phyloP scores from a whole-genome alignment of 1,140 invertebrate species.

The Nilaparvata lugens region DNA sequence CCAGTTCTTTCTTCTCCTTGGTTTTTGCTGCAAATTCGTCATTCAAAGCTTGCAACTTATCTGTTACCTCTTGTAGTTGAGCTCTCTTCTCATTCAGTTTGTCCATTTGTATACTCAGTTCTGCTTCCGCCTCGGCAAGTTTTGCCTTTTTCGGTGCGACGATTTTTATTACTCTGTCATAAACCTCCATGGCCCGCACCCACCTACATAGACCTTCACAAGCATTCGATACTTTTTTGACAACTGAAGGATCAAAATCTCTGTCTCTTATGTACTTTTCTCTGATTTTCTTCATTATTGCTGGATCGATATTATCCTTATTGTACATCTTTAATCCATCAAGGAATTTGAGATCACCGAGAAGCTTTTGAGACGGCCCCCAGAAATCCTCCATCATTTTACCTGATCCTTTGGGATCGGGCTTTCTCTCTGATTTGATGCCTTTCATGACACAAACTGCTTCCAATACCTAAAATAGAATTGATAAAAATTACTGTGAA shows the following conservation, averaged over 20 bases:
- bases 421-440: slow-evolving; percentile 81
- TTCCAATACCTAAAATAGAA: slow-evolving; percentile 59
- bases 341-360: slow-evolving; percentile 89
- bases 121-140: slow-evolving; percentile 66
- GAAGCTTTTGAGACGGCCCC: slow-evolving; percentile 81
- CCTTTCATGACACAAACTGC: slow-evolving; percentile 87
- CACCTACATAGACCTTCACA: slow-evolving; percentile 89
- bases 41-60: slow-evolving; percentile 86
- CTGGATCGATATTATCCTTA: slow-evolving; percentile 77
- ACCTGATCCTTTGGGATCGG: slow-evolving; percentile 61
- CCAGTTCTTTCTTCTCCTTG: slow-evolving; percentile 90
- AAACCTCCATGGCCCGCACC: slow-evolving; percentile 90
- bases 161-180: slow-evolving; percentile 88
- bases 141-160: slow-evolving; percentile 89
- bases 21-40: slow-evolving; percentile 95
- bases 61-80: slow-evolving; percentile 66
- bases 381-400: slow-evolving; percentile 87
- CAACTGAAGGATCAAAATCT: slow-evolving; percentile 82
- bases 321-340: slow-evolving; percentile 81
- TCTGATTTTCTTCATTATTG: slow-evolving; percentile 77
- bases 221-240: slow-evolving; percentile 84
- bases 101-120: slow-evolving; percentile 79
- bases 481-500: too few relatives aligned
- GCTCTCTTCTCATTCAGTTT: slow-evolving; percentile 81
- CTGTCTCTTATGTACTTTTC: slow-evolving; percentile 84